These are phyloP conservation scores for Clarias laeviceps DNA, from an alignment of 2,797 vertebrate species.

Conservation along the genomic window DNA sequence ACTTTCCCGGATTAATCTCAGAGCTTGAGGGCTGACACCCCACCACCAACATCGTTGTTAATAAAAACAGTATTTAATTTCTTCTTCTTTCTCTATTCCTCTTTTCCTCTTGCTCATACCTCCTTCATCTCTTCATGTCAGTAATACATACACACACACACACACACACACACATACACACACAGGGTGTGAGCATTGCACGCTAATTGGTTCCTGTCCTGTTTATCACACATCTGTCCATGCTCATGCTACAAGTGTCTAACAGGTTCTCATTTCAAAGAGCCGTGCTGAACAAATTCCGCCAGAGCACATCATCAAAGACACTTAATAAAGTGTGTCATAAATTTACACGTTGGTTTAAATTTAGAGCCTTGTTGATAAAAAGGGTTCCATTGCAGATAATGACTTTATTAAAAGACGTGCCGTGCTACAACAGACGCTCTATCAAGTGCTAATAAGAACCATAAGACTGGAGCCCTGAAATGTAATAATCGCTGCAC, in stretches of 20 bases:
- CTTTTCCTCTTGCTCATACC: slow-evolving; percentile 16
- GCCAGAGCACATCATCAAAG: slow-evolving; percentile 75
- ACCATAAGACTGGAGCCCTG: slow-evolving; percentile 56
- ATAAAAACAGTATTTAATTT: slow-evolving; percentile 78
- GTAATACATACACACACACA: slow-evolving; percentile 50
- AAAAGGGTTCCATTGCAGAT: slow-evolving; percentile 72
- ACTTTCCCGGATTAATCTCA: slow-evolving; percentile 71
- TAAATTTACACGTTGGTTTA: slow-evolving; percentile 80
- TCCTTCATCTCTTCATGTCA: slow-evolving; percentile 69
- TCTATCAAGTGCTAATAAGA: slow-evolving; percentile 76
- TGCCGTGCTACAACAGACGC: slow-evolving; percentile 67
- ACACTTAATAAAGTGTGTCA: slow-evolving; percentile 76
- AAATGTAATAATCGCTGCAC: slow-evolving; percentile 36
- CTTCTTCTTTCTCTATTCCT: slow-evolving; percentile 49
- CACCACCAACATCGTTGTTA: slow-evolving; percentile 77
- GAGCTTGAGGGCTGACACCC: slow-evolving; percentile 65
- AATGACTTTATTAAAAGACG: slow-evolving; percentile 74
- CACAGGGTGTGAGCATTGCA: slow-evolving; percentile 45
- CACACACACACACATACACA: slow-evolving; percentile 5
- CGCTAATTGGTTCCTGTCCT: slow-evolving; percentile 76
- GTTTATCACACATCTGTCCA: slow-evolving; percentile 73
- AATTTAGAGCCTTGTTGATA: slow-evolving; percentile 74
- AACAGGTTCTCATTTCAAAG: slow-evolving; percentile 81
- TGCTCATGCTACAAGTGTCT: slow-evolving; percentile 75
- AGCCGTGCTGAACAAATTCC: slow-evolving; percentile 68